Base-by-base conservation (phyloP, 2,113 vertebrate species). In the Nothoprocta perdicaria region DNA sequence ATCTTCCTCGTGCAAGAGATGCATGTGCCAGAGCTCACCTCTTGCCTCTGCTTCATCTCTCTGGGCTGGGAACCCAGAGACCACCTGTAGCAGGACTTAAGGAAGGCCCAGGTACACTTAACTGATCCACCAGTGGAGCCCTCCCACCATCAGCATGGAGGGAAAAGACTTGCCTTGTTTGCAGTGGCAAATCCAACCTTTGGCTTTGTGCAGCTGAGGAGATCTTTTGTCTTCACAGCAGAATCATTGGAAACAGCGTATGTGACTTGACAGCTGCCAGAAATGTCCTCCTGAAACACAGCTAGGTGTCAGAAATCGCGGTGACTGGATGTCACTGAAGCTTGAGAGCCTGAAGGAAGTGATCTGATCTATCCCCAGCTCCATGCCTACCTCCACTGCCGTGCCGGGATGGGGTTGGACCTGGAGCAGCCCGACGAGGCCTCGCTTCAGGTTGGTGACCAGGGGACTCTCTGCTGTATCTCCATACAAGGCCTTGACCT, bases 181-280 rank as follows among this genome's bases (percentile, higher is more conserved):
- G 75, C 7, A 0, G 96, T 88, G n/a, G 65, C 1, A 65, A 96
- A 95, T 61, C 96, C 96, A 21, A 95, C 60, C 15, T 62, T 53
- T 0, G 72, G 58, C 38, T 71, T 94, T 26, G 72, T 46, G 48
- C 97, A 98, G 87, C 92, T 96, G 22, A 75, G 86, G 18, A 98
- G 84, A 69, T 97, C 95, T 89, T 97, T 98, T 4, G 52, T 89
- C 95, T 97, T 98, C 1, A 24, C 80, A 61, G 97, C 31, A 55
- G 95, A 93, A 33, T 93, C 60, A 62, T 96, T 79, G 62, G 92
- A 96, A 24, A 90, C 0, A 0, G 57, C 1, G 4, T 98, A 98
- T 0, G 87, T 94, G 78, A 97, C 97, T 41, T 48, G 80, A 82
- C 97, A 98, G 82, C 62, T 97, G 15, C 97, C 97, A 0, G 96